Evolutionary conservation across 1,140 invertebrate species (phyloP), one percentile per base, ranked within the genome.

Genomic region (Drosophila sp.): DNA sequence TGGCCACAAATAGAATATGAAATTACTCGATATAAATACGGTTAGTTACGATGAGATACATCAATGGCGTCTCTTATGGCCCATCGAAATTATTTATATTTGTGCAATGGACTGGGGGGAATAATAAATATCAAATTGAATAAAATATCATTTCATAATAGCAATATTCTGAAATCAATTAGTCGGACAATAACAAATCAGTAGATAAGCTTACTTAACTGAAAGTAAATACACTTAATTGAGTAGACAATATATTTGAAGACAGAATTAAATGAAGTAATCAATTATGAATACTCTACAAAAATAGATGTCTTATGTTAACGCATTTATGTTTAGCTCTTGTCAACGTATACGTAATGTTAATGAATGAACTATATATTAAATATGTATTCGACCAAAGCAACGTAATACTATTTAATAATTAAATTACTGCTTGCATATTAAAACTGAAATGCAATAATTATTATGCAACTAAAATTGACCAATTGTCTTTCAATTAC

Each of bases 1-100:
- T 21, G 74, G 21, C 13, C 7, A 14, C 11, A 41, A 64, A 76
- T 48, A 38, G 32, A 45, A 29, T n/a, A 62, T 14, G 16, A 72
- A 32, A 50, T 67, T 48, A 29, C 4, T 7, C 7, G 32, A 58
- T 32, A 48, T 64, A 27, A 54, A 54, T 45, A 7, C 16, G 32
- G 40, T 45, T 34, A 45, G 27, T 25, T 16, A 46, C 11, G n/a
- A 16, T 4, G 41, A 43, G 16, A 8, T 14, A 14, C 2, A 48
- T 48, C 9, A 48, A 27, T 48, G 45, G 45, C 0, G 5, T 27
- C 11, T 27, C 21, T 48, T 13, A 27, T 27, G 4, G 27, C 46
- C 7, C 21, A 48, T 9, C 8, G 9, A 18, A 14, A 5, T 16
- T 43, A 18, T 14, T 21, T 21, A 4, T 21, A 21, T 1, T 21